Evolutionary conservation across 92 coral and sea anemone species (phyloP), one percentile per base, ranked within the genome.

Genomic region (Chrysogorgia sp.): DNA sequence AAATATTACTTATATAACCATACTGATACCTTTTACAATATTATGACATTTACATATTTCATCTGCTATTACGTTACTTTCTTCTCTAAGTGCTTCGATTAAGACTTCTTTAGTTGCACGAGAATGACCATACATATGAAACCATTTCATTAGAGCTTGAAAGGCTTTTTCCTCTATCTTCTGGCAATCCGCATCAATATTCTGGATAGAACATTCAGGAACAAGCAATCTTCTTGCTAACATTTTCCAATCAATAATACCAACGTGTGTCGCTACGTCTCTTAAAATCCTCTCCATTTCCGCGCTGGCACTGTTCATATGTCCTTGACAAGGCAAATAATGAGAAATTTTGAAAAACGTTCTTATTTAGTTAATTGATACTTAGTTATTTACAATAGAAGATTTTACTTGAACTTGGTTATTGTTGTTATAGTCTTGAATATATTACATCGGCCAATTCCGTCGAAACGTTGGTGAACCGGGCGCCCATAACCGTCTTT

Each of bases 151-250:
- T 14, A 92, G 84, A 24, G 90, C 49, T 68, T 90, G 97, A 61
- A 58, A 87, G 12, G 97, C 91, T 34, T 88, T 90, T 75, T 92
- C 97, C 8, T 84, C 40, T 14, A 88, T 92, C 66, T 85, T 70
- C 8, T 49, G 43, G 71, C 68, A 86, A 57, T 92, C 97, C 33
- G 56, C 91, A 63, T 87, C 83, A 34, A 92, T 92, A 53, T 86
- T 87, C 41, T 86, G 70, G n/a, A 47, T 7, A 2, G 7, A 7
- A 15, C 2, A 7, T 7, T 7, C 53, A 47, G 53, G 53, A 47
- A 47, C 15, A 12, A 6, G 7, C n/a, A 47, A 47, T n/a, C 15
- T 47, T 15, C 53, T 47, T 47, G 17, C 53, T 15, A 47, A 15
- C 10, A 2, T 6, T 47, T 47, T 47, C 53, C 53, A 47, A 47